Percentiles rank a stretch among this genome's conserved stretches.
These are phyloP conservation scores for Crotalus helleri DNA, from an alignment of 2,113 vertebrate genomes.

Conservation along the genomic window DNA sequence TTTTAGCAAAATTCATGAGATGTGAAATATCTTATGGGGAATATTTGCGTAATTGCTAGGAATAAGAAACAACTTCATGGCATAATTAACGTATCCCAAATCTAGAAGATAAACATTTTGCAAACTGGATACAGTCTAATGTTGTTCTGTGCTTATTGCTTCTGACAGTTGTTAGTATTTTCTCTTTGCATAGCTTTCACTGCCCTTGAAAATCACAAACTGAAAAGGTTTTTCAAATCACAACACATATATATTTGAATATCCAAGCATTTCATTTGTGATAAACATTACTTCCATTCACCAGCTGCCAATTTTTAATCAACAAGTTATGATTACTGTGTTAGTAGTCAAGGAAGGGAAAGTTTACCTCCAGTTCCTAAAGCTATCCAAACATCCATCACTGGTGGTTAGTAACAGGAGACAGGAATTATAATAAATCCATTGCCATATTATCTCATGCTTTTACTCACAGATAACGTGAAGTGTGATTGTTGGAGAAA, in stretches of 20 bases:
- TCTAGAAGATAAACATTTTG: background rate
- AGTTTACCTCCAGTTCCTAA: background rate
- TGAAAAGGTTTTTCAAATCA: background rate
- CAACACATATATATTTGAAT: background rate
- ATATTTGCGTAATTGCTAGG: background rate
- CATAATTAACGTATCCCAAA: background rate
- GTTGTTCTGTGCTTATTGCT: background rate
- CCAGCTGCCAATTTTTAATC: background rate
- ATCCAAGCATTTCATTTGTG: background rate
- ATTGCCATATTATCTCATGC: background rate
- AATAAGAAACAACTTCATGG: background rate
- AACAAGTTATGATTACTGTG: background rate
- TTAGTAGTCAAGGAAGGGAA: background rate
- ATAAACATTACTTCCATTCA: background rate
- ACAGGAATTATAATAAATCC: background rate
- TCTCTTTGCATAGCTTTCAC: background rate
- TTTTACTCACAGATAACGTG: slow-evolving; percentile 2
- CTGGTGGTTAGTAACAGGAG: background rate
- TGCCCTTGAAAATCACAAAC: background rate
- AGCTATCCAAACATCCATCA: background rate
- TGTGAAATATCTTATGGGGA: background rate
- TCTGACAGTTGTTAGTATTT: background rate
- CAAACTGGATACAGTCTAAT: background rate
- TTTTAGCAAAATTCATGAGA: background rate
- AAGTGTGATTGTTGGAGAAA: background rate